phyloP scores from a whole-genome alignment of 2,113 vertebrate genomes.

The Boulengeromyrus knoepffleri region DNA sequence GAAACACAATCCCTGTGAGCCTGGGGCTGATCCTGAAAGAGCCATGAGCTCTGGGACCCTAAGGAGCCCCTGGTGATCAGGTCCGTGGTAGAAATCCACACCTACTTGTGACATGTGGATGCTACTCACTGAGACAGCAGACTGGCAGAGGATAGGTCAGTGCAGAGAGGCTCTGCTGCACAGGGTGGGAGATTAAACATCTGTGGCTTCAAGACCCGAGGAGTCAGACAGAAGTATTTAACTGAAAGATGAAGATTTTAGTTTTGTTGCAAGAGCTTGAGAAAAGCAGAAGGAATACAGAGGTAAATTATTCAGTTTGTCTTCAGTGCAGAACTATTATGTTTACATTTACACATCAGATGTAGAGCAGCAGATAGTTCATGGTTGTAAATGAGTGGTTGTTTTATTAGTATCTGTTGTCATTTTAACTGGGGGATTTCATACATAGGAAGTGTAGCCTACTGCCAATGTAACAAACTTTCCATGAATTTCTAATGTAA shows the following conservation, averaged over 20 bases:
- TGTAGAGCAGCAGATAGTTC: neutral
- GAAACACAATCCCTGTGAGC: neutral
- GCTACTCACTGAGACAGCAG: constrained; percentile 35
- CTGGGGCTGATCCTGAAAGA: neutral
- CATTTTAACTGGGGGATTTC: neutral
- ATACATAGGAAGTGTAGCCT: neutral
- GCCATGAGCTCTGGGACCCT: neutral
- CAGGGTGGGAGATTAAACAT: neutral
- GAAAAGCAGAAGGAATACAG: constrained; percentile 43
- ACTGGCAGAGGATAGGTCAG: constrained; percentile 12
- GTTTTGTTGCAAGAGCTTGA: constrained; percentile 51
- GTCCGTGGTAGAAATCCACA: constrained; percentile 40
- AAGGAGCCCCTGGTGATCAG: constrained; percentile 9
- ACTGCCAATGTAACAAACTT: neutral
- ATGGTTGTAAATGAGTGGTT: neutral
- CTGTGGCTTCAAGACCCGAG: neutral
- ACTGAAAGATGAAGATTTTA: constrained; percentile 53
- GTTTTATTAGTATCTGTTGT: neutral
- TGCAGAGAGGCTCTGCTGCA: constrained; percentile 18
- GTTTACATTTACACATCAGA: neutral
- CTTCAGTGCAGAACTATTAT: neutral
- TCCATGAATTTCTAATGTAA: neutral
- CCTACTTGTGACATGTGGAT: constrained; percentile 47
- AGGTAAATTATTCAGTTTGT: constrained; percentile 38
- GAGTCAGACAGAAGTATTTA: neutral